These are phyloP conservation scores for Rhyacophila brunnea DNA, from an alignment of 1,140 invertebrate genomes.

Conservation along the genomic window DNA sequence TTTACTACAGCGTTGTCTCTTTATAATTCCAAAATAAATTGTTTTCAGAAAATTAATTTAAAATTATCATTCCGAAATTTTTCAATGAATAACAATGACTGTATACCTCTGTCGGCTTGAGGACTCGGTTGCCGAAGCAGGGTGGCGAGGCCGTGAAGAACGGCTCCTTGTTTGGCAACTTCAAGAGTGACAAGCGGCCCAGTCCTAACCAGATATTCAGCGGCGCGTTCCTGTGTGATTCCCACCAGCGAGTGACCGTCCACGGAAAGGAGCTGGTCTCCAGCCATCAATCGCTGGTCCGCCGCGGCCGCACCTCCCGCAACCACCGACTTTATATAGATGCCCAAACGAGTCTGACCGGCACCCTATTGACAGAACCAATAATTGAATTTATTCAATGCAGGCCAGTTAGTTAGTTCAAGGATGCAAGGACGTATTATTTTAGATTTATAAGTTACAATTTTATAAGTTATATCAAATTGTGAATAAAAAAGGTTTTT, in stretches of 20 bases:
- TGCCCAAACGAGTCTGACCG: constrained; percentile 87
- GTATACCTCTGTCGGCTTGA: constrained; percentile 75
- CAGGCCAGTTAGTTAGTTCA: constrained; percentile 8
- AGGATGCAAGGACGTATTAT: too few relatives aligned
- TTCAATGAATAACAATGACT: too few relatives aligned
- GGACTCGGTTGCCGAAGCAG: constrained; percentile 89
- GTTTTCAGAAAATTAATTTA: too few relatives aligned
- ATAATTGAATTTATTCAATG: constrained; percentile 5
- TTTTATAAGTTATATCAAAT: too few relatives aligned
- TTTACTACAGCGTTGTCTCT: too few relatives aligned
- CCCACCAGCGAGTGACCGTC: constrained; percentile 95
- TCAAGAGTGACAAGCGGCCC: constrained; percentile 91
- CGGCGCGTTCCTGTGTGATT: constrained; percentile 95
- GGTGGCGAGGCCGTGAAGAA: constrained; percentile 93
- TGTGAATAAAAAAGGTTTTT: too few relatives aligned
- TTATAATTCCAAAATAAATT: too few relatives aligned
- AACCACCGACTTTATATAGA: constrained; percentile 98
- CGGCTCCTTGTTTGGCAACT: constrained; percentile 96
- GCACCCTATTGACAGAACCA: constrained; percentile 66
- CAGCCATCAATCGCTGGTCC: constrained; percentile 90
- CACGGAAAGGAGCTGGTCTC: constrained; percentile 96
- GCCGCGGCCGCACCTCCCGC: constrained; percentile 92
- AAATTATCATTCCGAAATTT: too few relatives aligned
- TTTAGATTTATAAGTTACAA: too few relatives aligned
- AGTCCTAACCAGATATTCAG: constrained; percentile 92